Conservation (phyloP, 2,113 vertebrate genomes). For the Ciconia stormi region DNA sequence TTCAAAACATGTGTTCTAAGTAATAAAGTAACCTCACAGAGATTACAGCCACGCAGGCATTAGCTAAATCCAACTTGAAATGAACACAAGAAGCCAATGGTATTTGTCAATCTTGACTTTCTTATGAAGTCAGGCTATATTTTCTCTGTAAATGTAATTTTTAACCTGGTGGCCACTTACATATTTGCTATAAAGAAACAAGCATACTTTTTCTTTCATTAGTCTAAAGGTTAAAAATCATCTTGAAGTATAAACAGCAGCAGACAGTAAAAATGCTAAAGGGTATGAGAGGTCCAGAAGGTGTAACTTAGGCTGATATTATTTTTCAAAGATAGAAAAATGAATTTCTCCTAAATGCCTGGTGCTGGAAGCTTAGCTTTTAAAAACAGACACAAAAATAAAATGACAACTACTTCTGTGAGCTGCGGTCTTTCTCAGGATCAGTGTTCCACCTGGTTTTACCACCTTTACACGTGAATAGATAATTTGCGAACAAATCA, state of each 20-base stretch:
- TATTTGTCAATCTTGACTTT: background rate
- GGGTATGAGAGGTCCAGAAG: background rate
- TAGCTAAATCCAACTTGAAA: slow-evolving; percentile 41
- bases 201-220: background rate
- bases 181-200: background rate
- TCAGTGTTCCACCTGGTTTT: background rate
- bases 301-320: background rate
- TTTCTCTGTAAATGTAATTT: slow-evolving; percentile 6
- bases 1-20: slow-evolving; percentile 53
- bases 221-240: slow-evolving; percentile 27
- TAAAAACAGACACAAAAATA: background rate
- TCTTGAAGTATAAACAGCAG: background rate
- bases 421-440: background rate
- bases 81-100: background rate
- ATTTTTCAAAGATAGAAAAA: slow-evolving; percentile 1
- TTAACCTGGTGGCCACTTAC: background rate
- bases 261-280: background rate
- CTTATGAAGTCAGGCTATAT: background rate
- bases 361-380: background rate
- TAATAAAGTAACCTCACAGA: slow-evolving; percentile 41
- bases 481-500: background rate
- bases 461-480: background rate
- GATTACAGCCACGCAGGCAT: background rate
- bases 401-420: background rate
- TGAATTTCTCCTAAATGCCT: background rate